Evolutionary conservation across 1,140 invertebrate genomes (phyloP), one percentile per base, ranked within the genome.

Genomic region (Trichonephila inaurata): DNA sequence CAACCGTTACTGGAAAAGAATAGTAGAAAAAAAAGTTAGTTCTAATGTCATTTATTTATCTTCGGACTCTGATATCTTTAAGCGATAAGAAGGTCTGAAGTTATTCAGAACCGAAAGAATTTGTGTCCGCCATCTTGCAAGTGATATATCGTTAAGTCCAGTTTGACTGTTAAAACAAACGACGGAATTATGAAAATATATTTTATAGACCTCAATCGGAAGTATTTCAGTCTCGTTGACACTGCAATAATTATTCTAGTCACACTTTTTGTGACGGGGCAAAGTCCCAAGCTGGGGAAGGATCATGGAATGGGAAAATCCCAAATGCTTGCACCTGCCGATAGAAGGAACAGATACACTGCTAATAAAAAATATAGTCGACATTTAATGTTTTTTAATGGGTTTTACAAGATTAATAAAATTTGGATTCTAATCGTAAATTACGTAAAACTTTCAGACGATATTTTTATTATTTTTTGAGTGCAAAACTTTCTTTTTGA

Each of bases 151-250:
- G 72, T 6, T 10, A 14, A 33, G 72, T 77, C 72, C 33, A 33
- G 6, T 18, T 33, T 40, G 72, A 28, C 33, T 24, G 28, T 28
- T 77, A 40, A 77, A 77, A 77, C 28, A 77, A 77, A 77, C 72
- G 72, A 77, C 33, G 18, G 33, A 77, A 77, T 77, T 77, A 77
- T 77, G 72, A 77, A 77, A 77, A 77, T 77, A 77, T 77, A 77
- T 77, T 77, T 77, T 77, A 77, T 40, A 18, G 24, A 77, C 24
- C 28, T 77, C 72, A 77, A 77, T 77, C 28, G 72, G 18, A 77
- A 77, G 33, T 33, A 77, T 77, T 33, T 77, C 28, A 40, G 72
- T 33, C 4, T 28, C 72, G 18, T 28, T 40, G 72, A 77, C 72
- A 77, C 5, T 40, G 14, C 28, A 40, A 77, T 77, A 77, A 77